These are phyloP conservation scores for Lepus americanus DNA, from an alignment of 2,113 vertebrate species.

Conservation along the genomic window DNA sequence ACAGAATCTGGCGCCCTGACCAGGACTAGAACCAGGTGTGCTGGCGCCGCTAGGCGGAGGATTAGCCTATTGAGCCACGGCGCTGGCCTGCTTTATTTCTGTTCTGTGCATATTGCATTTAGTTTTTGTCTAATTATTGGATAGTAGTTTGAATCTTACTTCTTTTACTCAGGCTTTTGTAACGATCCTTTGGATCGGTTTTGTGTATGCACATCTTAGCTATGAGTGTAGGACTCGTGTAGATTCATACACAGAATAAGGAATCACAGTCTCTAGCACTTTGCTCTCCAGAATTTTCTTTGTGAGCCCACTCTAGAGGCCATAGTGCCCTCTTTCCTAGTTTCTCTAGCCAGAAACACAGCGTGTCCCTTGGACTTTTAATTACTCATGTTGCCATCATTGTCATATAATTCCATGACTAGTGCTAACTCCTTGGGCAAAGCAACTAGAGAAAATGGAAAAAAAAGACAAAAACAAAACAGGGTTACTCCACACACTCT, in stretches of 20 bases:
- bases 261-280: not conserved
- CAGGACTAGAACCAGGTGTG: no score
- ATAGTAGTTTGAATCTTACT: conserved; percentile 17
- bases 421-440: not conserved
- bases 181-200: conserved; percentile 25
- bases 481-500: not conserved
- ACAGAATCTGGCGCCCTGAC: no score
- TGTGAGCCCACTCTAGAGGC: not conserved
- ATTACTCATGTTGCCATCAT: not conserved
- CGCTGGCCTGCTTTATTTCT: conserved; percentile 21
- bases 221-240: not conserved
- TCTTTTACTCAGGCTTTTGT: conserved; percentile 11
- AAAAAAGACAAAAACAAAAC: not conserved
- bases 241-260: conserved; percentile 9
- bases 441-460: not conserved
- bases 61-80: no score
- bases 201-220: not conserved
- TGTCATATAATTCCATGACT: not conserved
- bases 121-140: not conserved
- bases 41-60: no score
- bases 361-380: not conserved
- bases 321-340: not conserved
- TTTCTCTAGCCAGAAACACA: conserved; percentile 23
- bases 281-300: conserved; percentile 11
- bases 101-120: not conserved